These are phyloP conservation scores for Hypena proboscidalis DNA, from an alignment of 2,888 invertebrate species.

Conservation along the genomic window DNA sequence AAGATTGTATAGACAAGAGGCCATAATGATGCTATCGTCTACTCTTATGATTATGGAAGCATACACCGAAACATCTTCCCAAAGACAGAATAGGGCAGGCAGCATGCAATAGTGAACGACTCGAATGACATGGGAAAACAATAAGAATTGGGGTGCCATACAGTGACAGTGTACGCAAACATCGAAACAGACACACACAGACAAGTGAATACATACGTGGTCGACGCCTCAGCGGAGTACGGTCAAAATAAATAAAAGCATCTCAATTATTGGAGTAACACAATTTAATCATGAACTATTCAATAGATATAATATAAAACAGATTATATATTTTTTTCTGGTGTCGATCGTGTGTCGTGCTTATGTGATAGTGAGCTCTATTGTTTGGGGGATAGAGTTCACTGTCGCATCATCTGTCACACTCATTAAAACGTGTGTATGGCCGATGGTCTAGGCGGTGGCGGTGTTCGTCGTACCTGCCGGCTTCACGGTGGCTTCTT, in stretches of 20 bases:
- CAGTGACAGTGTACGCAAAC: conserved; percentile 81
- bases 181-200: conserved; percentile 83
- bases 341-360: conserved; percentile 81
- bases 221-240: conserved; percentile 83
- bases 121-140: conserved; percentile 65
- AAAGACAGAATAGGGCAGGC: conserved; percentile 61
- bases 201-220: conserved; percentile 84
- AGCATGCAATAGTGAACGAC: conserved; percentile 78
- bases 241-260: conserved; percentile 85
- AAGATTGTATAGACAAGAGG: conserved; percentile 30
- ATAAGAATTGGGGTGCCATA: conserved; percentile 71
- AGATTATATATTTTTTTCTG: conserved; percentile 78
- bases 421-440: conserved; percentile 73
- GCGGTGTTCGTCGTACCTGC: conserved; percentile 79
- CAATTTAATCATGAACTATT: conserved; percentile 85
- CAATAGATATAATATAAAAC: conserved; percentile 82
- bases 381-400: conserved; percentile 58
- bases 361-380: conserved; percentile 77
- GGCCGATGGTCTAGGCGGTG: conserved; percentile 79
- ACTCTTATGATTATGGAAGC: conserved; percentile 34
- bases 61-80: conserved; percentile 52
- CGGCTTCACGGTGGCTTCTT: conserved; percentile 75
- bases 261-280: conserved; percentile 84
- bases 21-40: conserved; percentile 30
- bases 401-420: conserved; percentile 79